These are phyloP conservation scores for Pogonophryne albipinna DNA, from an alignment of 2,797 vertebrate genomes.

Conservation along the genomic window DNA sequence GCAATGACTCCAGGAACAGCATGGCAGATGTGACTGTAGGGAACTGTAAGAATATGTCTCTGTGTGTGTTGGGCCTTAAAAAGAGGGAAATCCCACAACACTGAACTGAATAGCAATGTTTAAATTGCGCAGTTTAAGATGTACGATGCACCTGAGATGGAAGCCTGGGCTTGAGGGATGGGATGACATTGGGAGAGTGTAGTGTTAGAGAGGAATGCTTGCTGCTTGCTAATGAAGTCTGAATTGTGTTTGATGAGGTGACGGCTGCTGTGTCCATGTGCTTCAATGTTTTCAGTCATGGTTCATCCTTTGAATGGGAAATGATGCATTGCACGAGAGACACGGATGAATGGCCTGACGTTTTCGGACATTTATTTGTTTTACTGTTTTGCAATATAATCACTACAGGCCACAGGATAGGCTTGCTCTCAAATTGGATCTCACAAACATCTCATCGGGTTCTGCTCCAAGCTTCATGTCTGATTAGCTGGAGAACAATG, in stretches of 20 bases:
- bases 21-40: constrained; percentile 24
- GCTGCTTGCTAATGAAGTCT: constrained; percentile 68
- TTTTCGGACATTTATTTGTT: constrained; percentile 75
- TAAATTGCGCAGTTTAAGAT: constrained; percentile 28
- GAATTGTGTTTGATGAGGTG: constrained; percentile 60
- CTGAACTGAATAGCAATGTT: constrained; percentile 18
- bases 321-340: constrained; percentile 44
- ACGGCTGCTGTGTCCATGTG: constrained; percentile 42
- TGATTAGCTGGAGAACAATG: constrained; percentile 40
- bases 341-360: constrained; percentile 63
- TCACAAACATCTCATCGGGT: constrained; percentile 31
- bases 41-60: constrained; percentile 32
- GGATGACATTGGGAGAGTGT: neutral
- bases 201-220: constrained; percentile 23
- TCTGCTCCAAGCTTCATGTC: constrained; percentile 30
- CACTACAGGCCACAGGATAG: constrained; percentile 49
- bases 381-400: constrained; percentile 65
- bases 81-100: constrained; percentile 16
- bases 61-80: constrained; percentile 6
- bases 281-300: constrained; percentile 49
- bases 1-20: constrained; percentile 49
- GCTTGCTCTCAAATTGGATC: constrained; percentile 37
- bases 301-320: constrained; percentile 72
- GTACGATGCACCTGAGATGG: constrained; percentile 18
- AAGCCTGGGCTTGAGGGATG: neutral